These are phyloP conservation scores for Catharus bicknelli DNA, from an alignment of 2,113 vertebrate species.

Conservation along the genomic window DNA sequence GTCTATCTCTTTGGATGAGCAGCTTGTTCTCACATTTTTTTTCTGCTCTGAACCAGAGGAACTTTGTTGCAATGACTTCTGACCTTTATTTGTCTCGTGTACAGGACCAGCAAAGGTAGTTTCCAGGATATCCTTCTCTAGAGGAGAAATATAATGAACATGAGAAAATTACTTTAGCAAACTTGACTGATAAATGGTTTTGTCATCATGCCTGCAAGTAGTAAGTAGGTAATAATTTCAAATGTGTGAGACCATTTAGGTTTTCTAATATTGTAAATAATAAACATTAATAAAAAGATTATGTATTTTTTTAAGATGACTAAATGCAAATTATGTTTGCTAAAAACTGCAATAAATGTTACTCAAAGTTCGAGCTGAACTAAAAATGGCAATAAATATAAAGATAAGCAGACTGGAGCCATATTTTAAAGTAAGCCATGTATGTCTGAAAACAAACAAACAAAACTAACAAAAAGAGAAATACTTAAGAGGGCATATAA, in stretches of 20 bases:
- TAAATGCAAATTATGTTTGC: neutral
- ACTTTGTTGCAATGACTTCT: slow-evolving; percentile 59
- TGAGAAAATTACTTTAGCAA: slow-evolving; percentile 44
- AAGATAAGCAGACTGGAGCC: neutral
- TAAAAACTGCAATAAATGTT: neutral
- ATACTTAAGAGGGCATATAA: neutral
- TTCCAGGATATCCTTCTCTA: slow-evolving; percentile 78
- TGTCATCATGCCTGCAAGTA: neutral
- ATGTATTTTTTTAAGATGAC: neutral
- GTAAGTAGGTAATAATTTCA: neutral
- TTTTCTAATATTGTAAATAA: neutral
- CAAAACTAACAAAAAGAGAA: neutral
- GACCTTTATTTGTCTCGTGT: slow-evolving; percentile 56
- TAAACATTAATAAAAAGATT: neutral
- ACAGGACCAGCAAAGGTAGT: slow-evolving; percentile 47
- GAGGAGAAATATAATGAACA: slow-evolving; percentile 43
- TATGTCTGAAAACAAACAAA: neutral
- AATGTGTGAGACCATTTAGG: neutral
- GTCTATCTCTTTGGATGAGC: slow-evolving; percentile 55
- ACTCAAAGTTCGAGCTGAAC: neutral
- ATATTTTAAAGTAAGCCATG: neutral
- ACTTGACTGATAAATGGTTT: neutral
- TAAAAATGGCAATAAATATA: neutral
- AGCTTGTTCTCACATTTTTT: slow-evolving; percentile 47
- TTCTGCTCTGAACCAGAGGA: slow-evolving; percentile 54